A percentile compares a stretch with the other conserved stretches of the same genome.
Evolutionary conservation across 2,113 vertebrate genomes (phyloP).

Genomic region (Rhipidura dahli): DNA sequence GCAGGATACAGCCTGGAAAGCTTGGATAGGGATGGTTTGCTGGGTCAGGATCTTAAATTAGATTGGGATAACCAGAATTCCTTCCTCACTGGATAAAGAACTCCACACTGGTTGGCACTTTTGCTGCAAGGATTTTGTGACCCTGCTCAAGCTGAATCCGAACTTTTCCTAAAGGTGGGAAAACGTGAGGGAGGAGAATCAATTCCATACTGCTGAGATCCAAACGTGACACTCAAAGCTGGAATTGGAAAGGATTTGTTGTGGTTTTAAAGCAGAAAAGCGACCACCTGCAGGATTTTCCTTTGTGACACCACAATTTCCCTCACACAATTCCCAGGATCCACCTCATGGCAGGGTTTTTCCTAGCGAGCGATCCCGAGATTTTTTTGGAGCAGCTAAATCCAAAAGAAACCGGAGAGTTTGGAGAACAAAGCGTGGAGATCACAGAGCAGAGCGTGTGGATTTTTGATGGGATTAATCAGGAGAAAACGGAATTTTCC

Average conservation of each 20-base stretch:
- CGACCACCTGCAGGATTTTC: background rate
- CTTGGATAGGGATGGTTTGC: background rate
- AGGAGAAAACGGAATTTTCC: background rate
- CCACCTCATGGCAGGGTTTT: background rate
- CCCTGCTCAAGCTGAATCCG: background rate
- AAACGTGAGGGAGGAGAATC: background rate
- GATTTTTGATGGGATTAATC: background rate
- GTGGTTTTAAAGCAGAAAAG: background rate
- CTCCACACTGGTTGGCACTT: background rate
- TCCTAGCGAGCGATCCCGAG: background rate
- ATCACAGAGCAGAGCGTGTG: background rate
- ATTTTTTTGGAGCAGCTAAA: background rate
- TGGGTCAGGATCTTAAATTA: background rate
- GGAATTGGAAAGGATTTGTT: background rate
- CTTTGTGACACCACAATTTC: background rate
- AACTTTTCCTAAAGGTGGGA: background rate
- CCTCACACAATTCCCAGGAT: background rate
- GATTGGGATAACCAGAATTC: background rate
- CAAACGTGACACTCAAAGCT: background rate
- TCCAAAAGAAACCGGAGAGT: background rate
- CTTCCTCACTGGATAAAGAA: background rate
- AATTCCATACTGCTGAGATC: background rate
- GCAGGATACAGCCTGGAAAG: background rate
- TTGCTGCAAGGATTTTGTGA: background rate
- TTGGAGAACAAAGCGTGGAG: background rate